phyloP scores from a whole-genome alignment of 2,888 invertebrate genomes.

The Hydraecia micacea region DNA sequence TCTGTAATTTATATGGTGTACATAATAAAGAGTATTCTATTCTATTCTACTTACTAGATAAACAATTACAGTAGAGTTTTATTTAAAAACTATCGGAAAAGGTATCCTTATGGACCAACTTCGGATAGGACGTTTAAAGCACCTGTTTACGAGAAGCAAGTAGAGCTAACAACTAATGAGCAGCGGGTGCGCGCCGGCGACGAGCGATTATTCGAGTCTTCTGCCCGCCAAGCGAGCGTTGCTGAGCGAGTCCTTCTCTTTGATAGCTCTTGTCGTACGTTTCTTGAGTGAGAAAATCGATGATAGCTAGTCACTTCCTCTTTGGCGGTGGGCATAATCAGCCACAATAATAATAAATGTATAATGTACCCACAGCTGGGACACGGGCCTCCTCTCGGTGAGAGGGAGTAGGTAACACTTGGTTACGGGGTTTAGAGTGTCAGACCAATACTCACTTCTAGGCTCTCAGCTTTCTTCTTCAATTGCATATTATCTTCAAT shows the following conservation, averaged over 20 bases:
- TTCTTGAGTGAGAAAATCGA: not conserved
- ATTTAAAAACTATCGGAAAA: not conserved
- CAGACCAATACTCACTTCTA: constrained; percentile 43
- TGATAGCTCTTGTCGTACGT: not conserved
- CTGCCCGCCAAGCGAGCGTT: not conserved
- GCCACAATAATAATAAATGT: too few species aligned
- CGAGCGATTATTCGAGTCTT: too few species aligned
- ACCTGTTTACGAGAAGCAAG: not conserved
- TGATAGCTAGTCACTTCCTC: not conserved
- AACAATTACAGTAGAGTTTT: not conserved
- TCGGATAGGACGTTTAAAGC: too few species aligned
- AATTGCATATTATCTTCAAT: constrained; percentile 76
- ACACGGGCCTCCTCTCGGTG: too few species aligned
- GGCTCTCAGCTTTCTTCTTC: constrained; percentile 56
- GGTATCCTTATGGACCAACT: not conserved
- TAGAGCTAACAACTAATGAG: not conserved
- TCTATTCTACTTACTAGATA: too few species aligned
- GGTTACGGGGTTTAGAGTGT: not conserved
- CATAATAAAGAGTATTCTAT: too few species aligned
- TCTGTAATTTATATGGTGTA: too few species aligned
- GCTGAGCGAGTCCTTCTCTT: not conserved
- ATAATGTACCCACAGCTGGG: too few species aligned
- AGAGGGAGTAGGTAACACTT: not conserved
- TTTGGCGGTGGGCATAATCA: not conserved
- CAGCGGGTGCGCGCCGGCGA: too few species aligned